Percentiles rank a stretch among this genome's conserved stretches.
These are phyloP conservation scores for Myotis daubentonii DNA, from an alignment of 2,797 vertebrate species.

Conservation along the genomic window DNA sequence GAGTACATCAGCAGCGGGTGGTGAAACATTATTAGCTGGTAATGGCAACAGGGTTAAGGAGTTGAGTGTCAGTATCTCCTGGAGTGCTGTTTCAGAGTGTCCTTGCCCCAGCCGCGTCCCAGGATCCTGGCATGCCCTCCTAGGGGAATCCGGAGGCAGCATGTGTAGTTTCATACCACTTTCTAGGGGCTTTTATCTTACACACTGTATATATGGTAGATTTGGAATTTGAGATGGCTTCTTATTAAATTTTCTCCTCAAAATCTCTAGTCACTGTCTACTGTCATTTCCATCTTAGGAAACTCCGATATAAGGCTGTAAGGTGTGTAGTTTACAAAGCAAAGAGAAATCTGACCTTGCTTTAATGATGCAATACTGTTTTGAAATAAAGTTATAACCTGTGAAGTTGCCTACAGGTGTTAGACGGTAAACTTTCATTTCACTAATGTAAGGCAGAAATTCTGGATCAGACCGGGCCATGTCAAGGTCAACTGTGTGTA, in stretches of 20 bases:
- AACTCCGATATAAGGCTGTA: background rate
- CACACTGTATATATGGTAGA: background rate
- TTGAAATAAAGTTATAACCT: constrained; percentile 38
- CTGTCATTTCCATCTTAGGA: background rate
- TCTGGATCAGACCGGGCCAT: constrained; percentile 3
- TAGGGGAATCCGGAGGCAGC: background rate
- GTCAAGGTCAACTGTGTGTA: constrained; percentile 18
- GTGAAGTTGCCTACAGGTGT: constrained; percentile 33
- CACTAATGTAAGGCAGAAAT: background rate
- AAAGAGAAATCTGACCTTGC: constrained; percentile 17
- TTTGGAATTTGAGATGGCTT: constrained; percentile 7
- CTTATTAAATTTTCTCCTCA: background rate
- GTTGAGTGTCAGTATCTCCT: background rate
- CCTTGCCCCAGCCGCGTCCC: background rate
- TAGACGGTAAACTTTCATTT: background rate
- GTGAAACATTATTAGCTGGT: background rate
- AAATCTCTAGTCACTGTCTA: background rate
- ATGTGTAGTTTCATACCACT: background rate
- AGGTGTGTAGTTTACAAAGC: background rate
- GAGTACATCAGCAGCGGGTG: background rate
- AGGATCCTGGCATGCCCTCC: background rate
- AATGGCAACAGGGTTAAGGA: background rate
- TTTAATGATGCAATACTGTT: constrained; percentile 10
- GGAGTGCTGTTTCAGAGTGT: constrained; percentile 28
- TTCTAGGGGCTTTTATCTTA: background rate